These are phyloP conservation scores for Chelidonichthys spinosus DNA, from an alignment of 2,797 vertebrate genomes.

Conservation along the genomic window DNA sequence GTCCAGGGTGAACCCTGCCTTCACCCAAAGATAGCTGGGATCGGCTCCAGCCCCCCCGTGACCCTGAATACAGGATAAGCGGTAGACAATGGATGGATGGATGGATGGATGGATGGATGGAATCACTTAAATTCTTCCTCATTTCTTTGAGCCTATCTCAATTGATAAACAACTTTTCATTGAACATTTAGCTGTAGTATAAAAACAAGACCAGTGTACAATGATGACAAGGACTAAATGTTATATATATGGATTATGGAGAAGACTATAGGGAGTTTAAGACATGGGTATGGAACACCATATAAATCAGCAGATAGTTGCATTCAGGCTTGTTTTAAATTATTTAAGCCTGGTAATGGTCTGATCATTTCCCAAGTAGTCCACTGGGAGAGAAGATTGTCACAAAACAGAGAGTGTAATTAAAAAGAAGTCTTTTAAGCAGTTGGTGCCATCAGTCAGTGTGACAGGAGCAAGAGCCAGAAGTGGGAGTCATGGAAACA, in stretches of 20 bases:
- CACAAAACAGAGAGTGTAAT: constrained; percentile 54
- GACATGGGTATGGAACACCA: constrained; percentile 19
- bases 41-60: too few relatives aligned
- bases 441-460: constrained; percentile 32
- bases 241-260: constrained; percentile 18
- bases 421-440: constrained; percentile 53
- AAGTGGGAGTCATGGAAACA: constrained; percentile 47
- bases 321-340: constrained; percentile 25
- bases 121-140: neutral
- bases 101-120: too few relatives aligned
- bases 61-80: too few relatives aligned
- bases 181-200: neutral
- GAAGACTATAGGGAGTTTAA: constrained; percentile 8
- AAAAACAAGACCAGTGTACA: neutral
- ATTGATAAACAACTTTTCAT: neutral
- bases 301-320: constrained; percentile 45
- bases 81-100: too few relatives aligned
- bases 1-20: too few relatives aligned
- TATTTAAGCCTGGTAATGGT: constrained; percentile 33
- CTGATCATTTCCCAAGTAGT: constrained; percentile 44
- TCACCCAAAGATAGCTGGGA: too few relatives aligned
- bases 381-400: constrained; percentile 47
- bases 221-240: neutral
- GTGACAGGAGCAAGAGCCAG: constrained; percentile 14
- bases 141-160: neutral